phyloP scores from a whole-genome alignment of 2,797 vertebrate species.

The Serranus cabrilla region DNA sequence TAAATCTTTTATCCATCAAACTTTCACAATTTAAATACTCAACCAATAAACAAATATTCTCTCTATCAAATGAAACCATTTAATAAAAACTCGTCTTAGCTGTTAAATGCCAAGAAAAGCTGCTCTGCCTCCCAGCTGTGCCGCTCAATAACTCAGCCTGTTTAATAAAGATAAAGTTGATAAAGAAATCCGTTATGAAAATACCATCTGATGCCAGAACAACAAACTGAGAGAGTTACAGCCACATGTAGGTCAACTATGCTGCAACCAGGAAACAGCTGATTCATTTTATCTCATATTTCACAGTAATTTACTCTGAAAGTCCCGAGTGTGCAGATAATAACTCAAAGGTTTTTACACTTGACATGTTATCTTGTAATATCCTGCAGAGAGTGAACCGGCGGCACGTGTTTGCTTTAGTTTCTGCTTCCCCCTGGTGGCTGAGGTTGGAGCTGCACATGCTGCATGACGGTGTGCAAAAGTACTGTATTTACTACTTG shows the following conservation, averaged over 20 bases:
- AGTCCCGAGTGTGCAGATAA: neutral
- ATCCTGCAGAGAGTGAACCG: neutral
- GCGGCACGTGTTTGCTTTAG: neutral
- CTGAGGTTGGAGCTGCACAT: neutral
- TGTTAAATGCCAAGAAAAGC: neutral
- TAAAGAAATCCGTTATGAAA: neutral
- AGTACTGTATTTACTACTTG: no score
- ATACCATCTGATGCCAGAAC: neutral
- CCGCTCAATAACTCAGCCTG: neutral
- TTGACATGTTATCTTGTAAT: neutral
- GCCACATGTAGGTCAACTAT: neutral
- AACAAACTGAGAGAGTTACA: neutral
- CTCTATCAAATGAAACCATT: neutral
- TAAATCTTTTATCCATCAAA: neutral
- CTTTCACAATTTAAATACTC: neutral
- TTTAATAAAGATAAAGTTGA: neutral
- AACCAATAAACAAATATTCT: neutral
- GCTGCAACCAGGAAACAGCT: no score
- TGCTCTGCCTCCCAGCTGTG: fast-evolving
- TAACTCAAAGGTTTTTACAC: neutral
- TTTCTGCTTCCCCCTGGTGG: slow-evolving; percentile 63
- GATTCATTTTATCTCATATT: no score
- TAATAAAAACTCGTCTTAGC: neutral
- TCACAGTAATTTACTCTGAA: neutral
- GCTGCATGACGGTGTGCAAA: no score